Base-by-base conservation (phyloP, 1,140 invertebrate species). In the Drosophila azteca region DNA sequence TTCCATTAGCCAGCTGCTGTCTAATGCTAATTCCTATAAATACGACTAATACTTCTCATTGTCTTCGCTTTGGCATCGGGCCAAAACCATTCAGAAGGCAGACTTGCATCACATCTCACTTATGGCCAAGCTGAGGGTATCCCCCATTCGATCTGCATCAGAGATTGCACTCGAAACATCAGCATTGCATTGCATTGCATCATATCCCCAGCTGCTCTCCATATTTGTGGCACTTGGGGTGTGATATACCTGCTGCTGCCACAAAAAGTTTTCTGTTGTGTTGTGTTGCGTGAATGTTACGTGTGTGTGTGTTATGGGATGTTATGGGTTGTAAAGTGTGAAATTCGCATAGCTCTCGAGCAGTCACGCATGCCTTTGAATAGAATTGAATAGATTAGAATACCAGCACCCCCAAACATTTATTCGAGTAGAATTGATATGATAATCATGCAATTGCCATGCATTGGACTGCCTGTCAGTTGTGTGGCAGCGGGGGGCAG, bases 371-470 rank as follows among this genome's bases (percentile, higher is more conserved):
- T 51, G 13, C 26, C 51, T 9, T 26, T 54, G 35, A 39, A 1
- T 39, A 39, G 3, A 39, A 1, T 39, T 13, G 3, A 39, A 39
- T 50, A 63, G 68, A 53, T 55, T 5, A 4, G 17, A 20, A 20
- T 20, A 20, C 17, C 17, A 20, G 17, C 39, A 22, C 43, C 22
- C 9, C 31, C 24, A 31, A 45, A n/a, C 63, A 24, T 49, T 1
- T 1, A 20, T 20, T 20, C 17, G 17, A 20, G 17, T 20, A 59
- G 39, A 58, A 79, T 64, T 61, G 20, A 55, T 57, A 29, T 52
- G 64, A 69, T 76, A 71, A 78, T 88, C 80, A 83, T 87, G 83
- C 82, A 82, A 88, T 79, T 88, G 78, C 68, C 79, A 87, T 87
- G 82, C 83, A 87, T 8, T n/a, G 54, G 64, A 52, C 57, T 46